Conservation (phyloP, 2,113 vertebrate species). For the Paratilapia polleni region DNA sequence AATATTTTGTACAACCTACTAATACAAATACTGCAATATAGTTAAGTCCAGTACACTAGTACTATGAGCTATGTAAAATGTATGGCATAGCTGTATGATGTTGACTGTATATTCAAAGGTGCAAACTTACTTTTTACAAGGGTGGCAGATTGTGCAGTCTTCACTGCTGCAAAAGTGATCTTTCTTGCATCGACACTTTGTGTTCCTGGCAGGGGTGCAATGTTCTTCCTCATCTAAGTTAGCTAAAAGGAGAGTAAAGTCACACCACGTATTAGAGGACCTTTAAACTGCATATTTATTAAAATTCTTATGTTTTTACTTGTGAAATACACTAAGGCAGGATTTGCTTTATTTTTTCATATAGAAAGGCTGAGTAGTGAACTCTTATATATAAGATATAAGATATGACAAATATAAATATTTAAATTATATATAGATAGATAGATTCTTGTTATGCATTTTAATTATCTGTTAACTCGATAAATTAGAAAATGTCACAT, state of each 20-base stretch:
- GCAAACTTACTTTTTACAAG: slow-evolving; percentile 66
- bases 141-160: slow-evolving; percentile 37
- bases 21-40: neutral
- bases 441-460: neutral
- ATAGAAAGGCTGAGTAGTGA: neutral
- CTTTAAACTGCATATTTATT: no score
- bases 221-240: no score
- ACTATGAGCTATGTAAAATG: neutral
- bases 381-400: neutral
- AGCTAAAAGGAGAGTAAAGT: no score
- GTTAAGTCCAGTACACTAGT: neutral
- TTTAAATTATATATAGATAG: no score
- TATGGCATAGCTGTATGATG: neutral
- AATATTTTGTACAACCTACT: neutral
- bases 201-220: no score
- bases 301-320: neutral
- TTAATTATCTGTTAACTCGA: no score
- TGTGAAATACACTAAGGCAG: neutral
- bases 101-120: neutral
- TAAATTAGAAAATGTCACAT: no score
- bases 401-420: no score
- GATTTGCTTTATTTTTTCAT: neutral
- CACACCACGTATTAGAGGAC: no score
- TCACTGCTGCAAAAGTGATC: slow-evolving; percentile 56
- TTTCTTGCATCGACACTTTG: slow-evolving; percentile 62